Percentiles rank a stretch among this genome's conserved stretches.
phyloP scores from a whole-genome alignment of 2,888 invertebrate species.

The Drosophila quinaria region DNA sequence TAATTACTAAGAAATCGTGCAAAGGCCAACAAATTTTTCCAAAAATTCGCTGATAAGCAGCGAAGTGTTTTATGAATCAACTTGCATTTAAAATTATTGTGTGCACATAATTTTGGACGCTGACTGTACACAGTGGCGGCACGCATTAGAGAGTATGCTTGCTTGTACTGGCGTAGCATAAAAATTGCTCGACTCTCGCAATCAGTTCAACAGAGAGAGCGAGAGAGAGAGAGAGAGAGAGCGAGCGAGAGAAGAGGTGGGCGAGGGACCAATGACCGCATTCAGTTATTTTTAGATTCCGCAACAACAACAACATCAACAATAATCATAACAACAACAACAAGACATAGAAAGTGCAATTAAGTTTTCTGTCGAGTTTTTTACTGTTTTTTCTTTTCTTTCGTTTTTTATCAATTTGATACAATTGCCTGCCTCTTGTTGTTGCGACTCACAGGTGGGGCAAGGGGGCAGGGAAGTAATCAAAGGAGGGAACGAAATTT shows the following conservation, averaged over 20 bases:
- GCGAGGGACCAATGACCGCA: conserved; percentile 77
- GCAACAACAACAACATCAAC: conserved; percentile 33
- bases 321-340: conserved; percentile 45
- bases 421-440: conserved; percentile 34
- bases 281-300: conserved; percentile 73
- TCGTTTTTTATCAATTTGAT: conserved; percentile 28
- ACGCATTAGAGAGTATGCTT: conserved; percentile 11
- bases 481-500: conserved; percentile 17
- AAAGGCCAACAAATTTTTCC: conserved; percentile 52
- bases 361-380: conserved; percentile 56
- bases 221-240: conserved; percentile 1
- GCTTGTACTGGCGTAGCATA: conserved; percentile 60
- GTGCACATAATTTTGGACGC: conserved; percentile 34
- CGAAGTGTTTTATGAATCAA: conserved; percentile 56
- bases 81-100: conserved; percentile 34
- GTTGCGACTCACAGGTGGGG: conserved; percentile 7
- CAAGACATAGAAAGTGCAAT: conserved; percentile 72
- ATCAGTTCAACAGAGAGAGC: conserved; percentile 33
- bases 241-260: conserved; percentile 29
- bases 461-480: conserved; percentile 11
- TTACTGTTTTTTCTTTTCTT: conserved; percentile 17
- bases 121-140: conserved; percentile 51
- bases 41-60: conserved; percentile 51
- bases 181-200: conserved; percentile 55
- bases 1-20: conserved; percentile 49